These are phyloP conservation scores for Hylyphantes graminicola DNA, from an alignment of 1,140 invertebrate species.

Conservation along the genomic window DNA sequence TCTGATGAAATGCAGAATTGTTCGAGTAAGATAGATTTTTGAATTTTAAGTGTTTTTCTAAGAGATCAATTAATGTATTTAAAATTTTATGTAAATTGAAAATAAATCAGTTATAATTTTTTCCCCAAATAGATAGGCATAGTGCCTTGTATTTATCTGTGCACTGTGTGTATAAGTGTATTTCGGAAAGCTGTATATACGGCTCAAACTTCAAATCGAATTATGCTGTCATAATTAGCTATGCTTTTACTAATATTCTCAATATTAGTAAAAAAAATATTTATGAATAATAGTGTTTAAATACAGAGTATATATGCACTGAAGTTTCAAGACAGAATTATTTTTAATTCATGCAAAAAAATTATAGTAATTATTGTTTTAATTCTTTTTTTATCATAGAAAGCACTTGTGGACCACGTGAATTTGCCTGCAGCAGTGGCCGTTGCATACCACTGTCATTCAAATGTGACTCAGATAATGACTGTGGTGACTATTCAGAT, in stretches of 20 bases:
- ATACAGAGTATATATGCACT: too few relatives aligned
- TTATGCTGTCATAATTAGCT: too few relatives aligned
- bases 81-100: background rate
- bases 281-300: too few relatives aligned
- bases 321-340: too few relatives aligned
- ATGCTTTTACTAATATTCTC: too few relatives aligned
- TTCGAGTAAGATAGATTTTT: constrained; percentile 70
- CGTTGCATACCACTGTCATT: constrained; percentile 91
- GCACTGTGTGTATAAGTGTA: background rate
- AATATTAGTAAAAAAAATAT: too few relatives aligned
- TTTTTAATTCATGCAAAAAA: too few relatives aligned
- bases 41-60: background rate
- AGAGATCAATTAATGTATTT: background rate
- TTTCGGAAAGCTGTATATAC: background rate
- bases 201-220: too few relatives aligned
- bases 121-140: too few relatives aligned
- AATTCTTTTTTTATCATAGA: constrained; percentile 69
- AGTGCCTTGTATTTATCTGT: too few relatives aligned
- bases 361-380: too few relatives aligned
- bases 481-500: constrained; percentile 91
- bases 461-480: constrained; percentile 91
- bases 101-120: too few relatives aligned
- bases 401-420: constrained; percentile 87
- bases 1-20: constrained; percentile 95
- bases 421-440: constrained; percentile 95